Conservation (phyloP, 1,140 invertebrate species). For the Eciton burchellii region DNA sequence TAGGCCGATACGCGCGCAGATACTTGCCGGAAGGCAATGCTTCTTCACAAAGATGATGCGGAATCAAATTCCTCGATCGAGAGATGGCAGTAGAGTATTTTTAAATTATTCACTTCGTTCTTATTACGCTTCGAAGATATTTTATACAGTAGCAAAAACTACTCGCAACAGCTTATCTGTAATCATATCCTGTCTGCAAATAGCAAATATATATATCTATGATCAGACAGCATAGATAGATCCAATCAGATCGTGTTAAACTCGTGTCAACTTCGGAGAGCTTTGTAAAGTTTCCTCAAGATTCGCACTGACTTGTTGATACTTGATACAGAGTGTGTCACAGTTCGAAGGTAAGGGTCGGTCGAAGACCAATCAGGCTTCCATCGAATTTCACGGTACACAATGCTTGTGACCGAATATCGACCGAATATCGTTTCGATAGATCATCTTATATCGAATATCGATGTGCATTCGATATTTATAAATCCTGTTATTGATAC, state of each 20-base stretch:
- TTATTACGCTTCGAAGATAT: background rate
- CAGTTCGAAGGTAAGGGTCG: constrained; percentile 30
- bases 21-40: constrained; percentile 26
- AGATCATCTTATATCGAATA: constrained; percentile 67
- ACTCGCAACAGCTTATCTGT: background rate
- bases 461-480: constrained; percentile 69
- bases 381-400: constrained; percentile 17
- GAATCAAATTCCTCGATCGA: background rate
- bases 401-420: constrained; percentile 63
- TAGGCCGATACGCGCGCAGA: constrained; percentile 43
- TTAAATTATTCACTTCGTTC: background rate
- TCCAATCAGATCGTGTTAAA: background rate
- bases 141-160: background rate
- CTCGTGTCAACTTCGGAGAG: background rate
- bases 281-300: background rate
- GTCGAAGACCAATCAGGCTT: constrained; percentile 51
- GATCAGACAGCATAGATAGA: background rate
- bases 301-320: constrained; percentile 65
- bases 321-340: constrained; percentile 16
- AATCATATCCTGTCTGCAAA: background rate
- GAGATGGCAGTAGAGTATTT: background rate
- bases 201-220: background rate
- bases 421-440: constrained; percentile 72
- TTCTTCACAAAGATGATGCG: background rate
- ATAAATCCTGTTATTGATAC: constrained; percentile 69